phyloP scores from a whole-genome alignment of 2,113 vertebrate genomes.

The Mesocricetus auratus region DNA sequence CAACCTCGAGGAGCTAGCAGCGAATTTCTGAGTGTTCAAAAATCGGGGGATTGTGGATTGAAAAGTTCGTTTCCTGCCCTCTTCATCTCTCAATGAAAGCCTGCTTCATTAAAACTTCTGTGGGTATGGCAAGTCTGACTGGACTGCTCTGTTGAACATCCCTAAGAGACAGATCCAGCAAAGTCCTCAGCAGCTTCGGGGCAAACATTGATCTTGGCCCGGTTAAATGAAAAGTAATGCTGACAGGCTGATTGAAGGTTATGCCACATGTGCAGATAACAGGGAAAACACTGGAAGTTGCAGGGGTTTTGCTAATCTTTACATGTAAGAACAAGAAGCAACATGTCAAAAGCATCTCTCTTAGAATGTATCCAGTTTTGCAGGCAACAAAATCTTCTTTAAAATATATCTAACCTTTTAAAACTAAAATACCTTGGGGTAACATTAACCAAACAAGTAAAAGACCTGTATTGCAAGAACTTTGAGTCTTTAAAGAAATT shows the following conservation, averaged over 20 bases:
- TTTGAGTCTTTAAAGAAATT: too few relatives aligned
- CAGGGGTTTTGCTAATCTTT: conserved; percentile 9
- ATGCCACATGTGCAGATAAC: neutral
- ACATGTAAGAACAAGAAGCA: neutral
- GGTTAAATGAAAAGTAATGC: neutral
- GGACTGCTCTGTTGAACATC: neutral
- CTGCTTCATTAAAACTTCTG: neutral
- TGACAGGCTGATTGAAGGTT: neutral
- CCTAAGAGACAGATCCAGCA: neutral
- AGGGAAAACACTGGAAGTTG: neutral
- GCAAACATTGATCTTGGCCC: neutral
- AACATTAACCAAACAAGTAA: too few relatives aligned
- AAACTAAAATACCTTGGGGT: too few relatives aligned
- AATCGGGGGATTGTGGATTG: neutral
- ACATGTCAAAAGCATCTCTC: neutral
- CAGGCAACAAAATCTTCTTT: neutral
- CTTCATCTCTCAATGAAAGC: neutral
- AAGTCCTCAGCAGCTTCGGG: neutral
- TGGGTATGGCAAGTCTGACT: neutral
- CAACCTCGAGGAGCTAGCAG: neutral
- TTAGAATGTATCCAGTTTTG: neutral
- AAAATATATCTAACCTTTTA: neutral
- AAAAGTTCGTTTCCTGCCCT: neutral
- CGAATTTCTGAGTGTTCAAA: neutral
- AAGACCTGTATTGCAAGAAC: too few relatives aligned